A percentile compares a stretch with the other conserved stretches of the same genome.
Evolutionary conservation across 2,113 vertebrate species (phyloP).

Genomic region (Hippocampus abdominalis): DNA sequence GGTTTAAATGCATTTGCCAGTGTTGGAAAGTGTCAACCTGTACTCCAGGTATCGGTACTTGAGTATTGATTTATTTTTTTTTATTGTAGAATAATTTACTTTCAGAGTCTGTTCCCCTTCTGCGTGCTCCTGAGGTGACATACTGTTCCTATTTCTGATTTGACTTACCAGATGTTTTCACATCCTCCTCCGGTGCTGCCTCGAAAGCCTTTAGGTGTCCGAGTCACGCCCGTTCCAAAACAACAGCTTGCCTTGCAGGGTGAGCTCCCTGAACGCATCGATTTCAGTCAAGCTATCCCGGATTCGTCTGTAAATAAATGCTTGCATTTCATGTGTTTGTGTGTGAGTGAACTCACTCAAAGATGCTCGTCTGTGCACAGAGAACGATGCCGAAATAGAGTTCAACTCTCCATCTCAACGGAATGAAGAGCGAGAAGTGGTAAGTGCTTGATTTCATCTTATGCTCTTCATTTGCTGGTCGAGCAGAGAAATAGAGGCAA

Average conservation of each 20-base stretch:
- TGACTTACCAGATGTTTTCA: conserved; percentile 51
- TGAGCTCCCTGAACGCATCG: background rate
- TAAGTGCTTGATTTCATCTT: conserved; percentile 26
- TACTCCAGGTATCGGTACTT: background rate
- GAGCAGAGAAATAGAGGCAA: background rate
- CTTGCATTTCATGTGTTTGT: background rate
- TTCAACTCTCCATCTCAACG: conserved; percentile 16
- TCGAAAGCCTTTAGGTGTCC: conserved; percentile 38
- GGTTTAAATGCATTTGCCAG: background rate
- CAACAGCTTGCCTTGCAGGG: conserved; percentile 4
- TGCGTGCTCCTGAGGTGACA: background rate
- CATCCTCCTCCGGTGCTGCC: conserved; percentile 25
- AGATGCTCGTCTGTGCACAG: conserved; percentile 35
- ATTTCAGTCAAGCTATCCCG: conserved; percentile 32
- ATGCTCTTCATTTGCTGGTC: background rate
- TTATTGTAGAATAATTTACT: too few relatives aligned
- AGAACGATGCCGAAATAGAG: conserved; percentile 29
- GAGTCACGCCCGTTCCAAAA: conserved; percentile 34
- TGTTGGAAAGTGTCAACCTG: background rate
- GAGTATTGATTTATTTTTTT: too few relatives aligned
- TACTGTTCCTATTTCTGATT: background rate
- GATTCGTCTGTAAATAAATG: background rate
- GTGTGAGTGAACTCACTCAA: background rate
- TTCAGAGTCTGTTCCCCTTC: too few relatives aligned
- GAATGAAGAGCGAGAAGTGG: conserved; percentile 73